Evolutionary conservation across 2,113 vertebrate genomes (phyloP).

Genomic region (Oreochromis niloticus): DNA sequence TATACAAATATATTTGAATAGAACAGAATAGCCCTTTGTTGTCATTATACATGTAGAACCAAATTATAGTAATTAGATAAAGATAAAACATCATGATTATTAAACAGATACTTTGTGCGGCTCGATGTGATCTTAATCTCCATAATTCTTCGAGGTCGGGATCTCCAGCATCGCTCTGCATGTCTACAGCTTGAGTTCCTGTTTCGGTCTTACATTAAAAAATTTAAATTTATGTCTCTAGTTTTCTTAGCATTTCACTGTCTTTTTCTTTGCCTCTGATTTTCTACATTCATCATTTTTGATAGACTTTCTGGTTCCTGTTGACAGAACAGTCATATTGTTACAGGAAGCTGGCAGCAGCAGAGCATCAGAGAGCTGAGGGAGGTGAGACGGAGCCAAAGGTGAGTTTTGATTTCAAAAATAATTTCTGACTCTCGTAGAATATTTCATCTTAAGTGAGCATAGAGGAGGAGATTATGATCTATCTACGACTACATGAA

Average conservation of each 20-base stretch:
- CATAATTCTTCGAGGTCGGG: too few relatives aligned
- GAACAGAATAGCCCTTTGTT: too few relatives aligned
- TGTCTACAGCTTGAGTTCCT: too few relatives aligned
- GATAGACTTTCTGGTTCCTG: neutral
- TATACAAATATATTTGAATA: neutral
- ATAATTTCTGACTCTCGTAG: neutral
- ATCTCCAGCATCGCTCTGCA: too few relatives aligned
- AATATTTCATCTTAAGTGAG: neutral
- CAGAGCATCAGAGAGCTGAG: neutral
- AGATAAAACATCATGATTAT: too few relatives aligned
- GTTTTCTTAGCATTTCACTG: neutral
- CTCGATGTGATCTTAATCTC: too few relatives aligned
- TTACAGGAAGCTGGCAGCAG: neutral
- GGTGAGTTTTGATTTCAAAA: neutral
- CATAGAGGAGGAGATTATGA: neutral
- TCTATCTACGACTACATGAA: rapidly evolving
- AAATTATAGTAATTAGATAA: neutral
- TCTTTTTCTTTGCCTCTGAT: neutral
- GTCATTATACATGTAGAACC: neutral
- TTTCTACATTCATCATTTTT: neutral
- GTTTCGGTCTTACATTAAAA: neutral
- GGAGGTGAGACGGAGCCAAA: neutral
- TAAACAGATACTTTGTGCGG: too few relatives aligned
- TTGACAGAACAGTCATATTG: neutral
- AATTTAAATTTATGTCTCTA: neutral